phyloP scores from a whole-genome alignment of 2,888 invertebrate genomes.

The Cryptosula pallasiana region DNA sequence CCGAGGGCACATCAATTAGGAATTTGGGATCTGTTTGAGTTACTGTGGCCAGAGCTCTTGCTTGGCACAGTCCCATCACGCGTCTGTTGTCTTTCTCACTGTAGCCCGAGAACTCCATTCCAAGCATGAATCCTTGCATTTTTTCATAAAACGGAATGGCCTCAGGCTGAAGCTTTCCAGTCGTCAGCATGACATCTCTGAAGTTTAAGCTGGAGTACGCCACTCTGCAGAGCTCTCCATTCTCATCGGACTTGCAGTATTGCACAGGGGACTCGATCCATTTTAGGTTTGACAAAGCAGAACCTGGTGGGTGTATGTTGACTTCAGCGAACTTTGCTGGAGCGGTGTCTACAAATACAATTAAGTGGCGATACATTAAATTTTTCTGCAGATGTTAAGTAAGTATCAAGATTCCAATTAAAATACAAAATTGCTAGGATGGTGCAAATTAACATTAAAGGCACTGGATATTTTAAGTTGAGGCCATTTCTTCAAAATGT shows the following conservation, averaged over 20 bases:
- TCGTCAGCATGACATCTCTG: conserved; percentile 96
- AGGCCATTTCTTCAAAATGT: too few species aligned
- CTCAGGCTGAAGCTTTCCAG: conserved; percentile 93
- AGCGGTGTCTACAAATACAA: neutral
- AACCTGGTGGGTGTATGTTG: conserved; percentile 80
- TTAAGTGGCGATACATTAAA: too few species aligned
- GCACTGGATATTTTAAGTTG: too few species aligned
- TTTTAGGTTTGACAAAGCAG: conserved; percentile 80
- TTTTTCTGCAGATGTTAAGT: too few species aligned
- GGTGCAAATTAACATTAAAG: too few species aligned
- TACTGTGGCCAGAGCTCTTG: conserved; percentile 68
- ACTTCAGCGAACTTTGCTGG: conserved; percentile 86
- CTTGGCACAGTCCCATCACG: conserved; percentile 51
- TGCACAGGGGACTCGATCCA: conserved; percentile 81
- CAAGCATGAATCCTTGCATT: conserved; percentile 82
- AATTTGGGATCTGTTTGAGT: conserved; percentile 73
- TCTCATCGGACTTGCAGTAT: conserved; percentile 43
- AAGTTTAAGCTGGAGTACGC: conserved; percentile 94
- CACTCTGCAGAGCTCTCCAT: conserved; percentile 72
- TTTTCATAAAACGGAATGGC: conserved; percentile 78
- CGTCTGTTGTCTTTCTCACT: conserved; percentile 55
- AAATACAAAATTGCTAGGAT: too few species aligned
- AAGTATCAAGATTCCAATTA: too few species aligned
- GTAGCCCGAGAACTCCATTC: conserved; percentile 86
- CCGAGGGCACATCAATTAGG: conserved; percentile 75